phyloP scores from a whole-genome alignment of 2,113 vertebrate genomes.

The Fulmarus glacialis region DNA sequence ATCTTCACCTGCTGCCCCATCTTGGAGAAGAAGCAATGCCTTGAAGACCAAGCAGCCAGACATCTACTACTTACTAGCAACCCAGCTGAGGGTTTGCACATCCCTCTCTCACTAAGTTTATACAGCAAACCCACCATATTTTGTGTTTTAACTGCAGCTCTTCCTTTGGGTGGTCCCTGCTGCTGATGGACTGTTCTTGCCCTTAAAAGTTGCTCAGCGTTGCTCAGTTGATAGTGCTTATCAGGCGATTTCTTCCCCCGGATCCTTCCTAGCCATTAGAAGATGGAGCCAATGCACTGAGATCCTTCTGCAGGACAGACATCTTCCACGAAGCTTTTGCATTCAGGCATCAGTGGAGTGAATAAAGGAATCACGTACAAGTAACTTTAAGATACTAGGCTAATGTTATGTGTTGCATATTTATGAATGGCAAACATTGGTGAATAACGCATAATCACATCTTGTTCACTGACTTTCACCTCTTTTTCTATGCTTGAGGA shows the following conservation, averaged over 20 bases:
- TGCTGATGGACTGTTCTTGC: not conserved
- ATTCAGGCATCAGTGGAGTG: not conserved
- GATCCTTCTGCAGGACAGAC: not conserved
- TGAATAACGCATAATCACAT: fast-evolving
- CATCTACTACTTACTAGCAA: not conserved
- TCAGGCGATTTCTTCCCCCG: not conserved
- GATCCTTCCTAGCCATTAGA: not conserved
- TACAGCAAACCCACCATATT: not conserved
- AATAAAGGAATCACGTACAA: not conserved
- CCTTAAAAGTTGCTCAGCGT: not conserved
- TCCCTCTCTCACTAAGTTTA: not conserved
- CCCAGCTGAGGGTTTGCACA: not conserved
- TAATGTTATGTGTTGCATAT: not conserved
- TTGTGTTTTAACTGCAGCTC: not conserved
- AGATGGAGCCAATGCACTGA: not conserved
- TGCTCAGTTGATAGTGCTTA: not conserved
- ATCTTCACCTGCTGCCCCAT: not conserved
- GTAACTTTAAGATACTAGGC: not conserved
- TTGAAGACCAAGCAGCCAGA: not conserved
- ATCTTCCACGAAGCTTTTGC: not conserved
- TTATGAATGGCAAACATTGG: not conserved
- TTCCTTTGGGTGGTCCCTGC: not conserved
- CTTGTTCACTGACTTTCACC: not conserved
- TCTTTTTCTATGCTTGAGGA: not conserved
- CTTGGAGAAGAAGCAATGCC: not conserved